Evolutionary conservation across 2,888 invertebrate genomes (phyloP), one percentile per base, ranked within the genome.

Genomic region (Chaetoderma sp.): DNA sequence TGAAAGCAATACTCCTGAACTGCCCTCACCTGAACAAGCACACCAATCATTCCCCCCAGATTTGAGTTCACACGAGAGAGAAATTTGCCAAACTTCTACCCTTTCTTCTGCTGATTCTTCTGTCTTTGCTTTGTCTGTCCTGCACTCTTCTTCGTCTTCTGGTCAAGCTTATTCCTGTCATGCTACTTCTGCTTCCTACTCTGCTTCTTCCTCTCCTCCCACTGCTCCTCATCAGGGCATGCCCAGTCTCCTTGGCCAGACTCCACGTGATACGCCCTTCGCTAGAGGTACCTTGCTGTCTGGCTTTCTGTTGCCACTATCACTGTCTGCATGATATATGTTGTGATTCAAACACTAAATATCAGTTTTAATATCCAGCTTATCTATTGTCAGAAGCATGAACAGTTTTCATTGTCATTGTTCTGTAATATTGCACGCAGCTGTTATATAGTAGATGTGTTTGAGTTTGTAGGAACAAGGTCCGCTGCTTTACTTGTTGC

Each of bases 131-230:
- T 30, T 58, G 30, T 39, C 28, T 18, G 60, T 58, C 56, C 63
- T 59, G n/a, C 67, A 64, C 10, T 62, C 39, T 39, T 67, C 57
- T 52, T 45, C 28, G 28, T 36, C 32, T n/a, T 28, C 27, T 36
- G 33, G 32, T 27, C 36, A 21, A 30, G 13, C 49, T 44, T 33
- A 42, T 27, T 18, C 44, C 27, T 42, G 27, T 28, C 44, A 30
- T 30, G 23, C 58, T 21, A 28, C 32, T 18, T 57, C 65, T n/a
- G 42, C 58, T 39, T 21, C 45, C 25, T 58, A 52, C 21, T 30
- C 47, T 39, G 42, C 42, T 32, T 39, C 42, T 28, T 27, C 42
- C 28, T 21, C 16, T 44, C 25, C n/a, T 52, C 45, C 65, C 39
- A 47, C 54, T 52, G 44, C 33, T n/a, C 50, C 18, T 32, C 16